Evolutionary conservation across 2,888 invertebrate species (phyloP).

Genomic region (Apotomis turbidana): DNA sequence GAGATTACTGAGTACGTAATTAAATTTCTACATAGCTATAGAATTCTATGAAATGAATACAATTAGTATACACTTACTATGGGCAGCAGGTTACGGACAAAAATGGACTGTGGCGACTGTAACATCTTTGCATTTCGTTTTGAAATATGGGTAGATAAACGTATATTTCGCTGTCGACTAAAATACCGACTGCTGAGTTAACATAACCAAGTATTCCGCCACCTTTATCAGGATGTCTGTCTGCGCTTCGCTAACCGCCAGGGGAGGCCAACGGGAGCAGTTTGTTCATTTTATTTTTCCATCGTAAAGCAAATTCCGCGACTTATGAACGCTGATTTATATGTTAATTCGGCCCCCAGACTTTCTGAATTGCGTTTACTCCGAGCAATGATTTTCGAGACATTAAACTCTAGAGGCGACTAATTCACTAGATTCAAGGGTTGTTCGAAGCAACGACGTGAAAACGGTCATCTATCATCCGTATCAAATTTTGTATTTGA

Average conservation of each 20-base stretch:
- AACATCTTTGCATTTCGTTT: no score
- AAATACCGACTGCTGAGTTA: conserved; percentile 17
- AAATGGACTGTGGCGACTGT: no score
- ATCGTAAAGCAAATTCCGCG: conserved; percentile 64
- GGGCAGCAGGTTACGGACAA: no score
- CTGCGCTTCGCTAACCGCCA: conserved; percentile 66
- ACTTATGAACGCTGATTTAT: conserved; percentile 69
- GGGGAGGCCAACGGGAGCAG: conserved; percentile 61
- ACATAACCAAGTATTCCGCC: conserved; percentile 28
- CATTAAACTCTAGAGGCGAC: conserved; percentile 40
- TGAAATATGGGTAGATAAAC: conserved; percentile 2
- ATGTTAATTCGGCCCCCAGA: conserved; percentile 55
- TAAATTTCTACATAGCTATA: neutral
- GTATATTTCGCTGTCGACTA: conserved; percentile 7
- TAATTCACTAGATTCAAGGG: conserved; percentile 49
- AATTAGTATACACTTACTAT: no score
- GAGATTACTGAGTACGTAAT: no score
- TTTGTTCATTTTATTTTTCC: conserved; percentile 65
- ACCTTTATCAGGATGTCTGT: conserved; percentile 62
- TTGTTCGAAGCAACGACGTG: conserved; percentile 53
- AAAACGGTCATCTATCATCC: conserved; percentile 73
- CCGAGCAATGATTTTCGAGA: conserved; percentile 44
- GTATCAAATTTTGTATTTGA: conserved; percentile 81
- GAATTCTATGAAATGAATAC: no score
- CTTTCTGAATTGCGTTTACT: conserved; percentile 49